Evolutionary conservation across 2,888 invertebrate genomes (phyloP), one percentile per base, ranked within the genome.

Genomic region (Pheosia tremula): DNA sequence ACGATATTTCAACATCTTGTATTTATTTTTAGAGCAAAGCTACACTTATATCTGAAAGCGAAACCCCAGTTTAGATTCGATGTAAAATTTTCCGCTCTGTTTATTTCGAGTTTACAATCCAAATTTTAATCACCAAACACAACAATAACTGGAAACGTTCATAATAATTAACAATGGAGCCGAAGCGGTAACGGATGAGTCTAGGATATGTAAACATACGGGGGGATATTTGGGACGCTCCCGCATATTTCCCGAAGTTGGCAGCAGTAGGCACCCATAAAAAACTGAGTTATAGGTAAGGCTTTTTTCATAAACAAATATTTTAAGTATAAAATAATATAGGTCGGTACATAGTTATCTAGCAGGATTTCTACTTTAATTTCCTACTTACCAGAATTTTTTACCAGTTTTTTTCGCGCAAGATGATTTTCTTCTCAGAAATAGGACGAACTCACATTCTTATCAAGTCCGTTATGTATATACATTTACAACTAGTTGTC

Each of bases 161-260:
- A 85, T 79, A 87, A 87, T 89, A 87, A 89, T 89, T 88, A 87
- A 88, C 86, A 81, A 77, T 77, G 80, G 79, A 80, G 72, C 73
- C 75, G 73, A 70, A 78, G 75, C 68, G 79, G 74, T 78, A 81
- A 81, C 80, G 77, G 67, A 68, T 71, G 71, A 64, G 67, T 70
- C 66, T 65, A 70, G 60, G 56, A 65, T 13, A 53, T 50, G 49
- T 9, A 60, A 69, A 70, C 56, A 75, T 61, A 77, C 55, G 66
- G 38, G 0, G 0, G 1, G 7, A 0, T 56, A 5, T 24, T 3
- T 8, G 9, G 6, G 24, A 37, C 63, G 63, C 52, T 45, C 7
- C 1, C 60, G 64, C 8, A 7, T 4, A n/a, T 43, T 43, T 43
- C 2, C 13, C 50, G 5, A 38, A 38, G 0, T 47, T 45, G 4